phyloP scores from a whole-genome alignment of 1,140 invertebrate genomes.

The Sinella curviseta region DNA sequence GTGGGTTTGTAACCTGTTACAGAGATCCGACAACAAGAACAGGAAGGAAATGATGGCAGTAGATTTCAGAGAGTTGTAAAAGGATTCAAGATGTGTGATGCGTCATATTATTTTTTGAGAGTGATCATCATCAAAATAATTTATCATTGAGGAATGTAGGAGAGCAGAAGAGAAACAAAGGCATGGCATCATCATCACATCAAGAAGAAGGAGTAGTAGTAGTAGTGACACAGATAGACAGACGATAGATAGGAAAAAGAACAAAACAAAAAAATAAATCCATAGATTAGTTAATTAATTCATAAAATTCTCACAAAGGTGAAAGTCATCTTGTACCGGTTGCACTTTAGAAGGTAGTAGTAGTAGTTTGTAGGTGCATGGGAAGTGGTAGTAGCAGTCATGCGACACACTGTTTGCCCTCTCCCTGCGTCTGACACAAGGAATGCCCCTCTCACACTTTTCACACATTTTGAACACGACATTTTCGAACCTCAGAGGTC shows the following conservation, averaged over 20 bases:
- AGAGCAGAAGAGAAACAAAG: neutral
- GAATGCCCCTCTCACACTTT: neutral
- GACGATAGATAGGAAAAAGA: neutral
- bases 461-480: neutral
- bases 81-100: too few species aligned
- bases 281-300: neutral
- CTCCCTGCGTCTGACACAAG: neutral
- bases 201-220: neutral
- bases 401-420: neutral
- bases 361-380: neutral
- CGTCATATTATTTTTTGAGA: neutral
- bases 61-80: too few species aligned
- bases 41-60: too few species aligned
- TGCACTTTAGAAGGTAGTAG: neutral
- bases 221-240: neutral
- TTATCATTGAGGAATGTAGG: too few species aligned
- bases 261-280: constrained; percentile 23
- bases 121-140: too few species aligned
- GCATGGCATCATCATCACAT: neutral
- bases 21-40: constrained; percentile 18
- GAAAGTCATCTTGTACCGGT: constrained; percentile 17
- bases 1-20: constrained; percentile 91
- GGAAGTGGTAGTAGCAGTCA: neutral
- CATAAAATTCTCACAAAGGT: constrained; percentile 18
- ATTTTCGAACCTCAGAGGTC: neutral